Evolutionary conservation across 53 echinoderm and acorn worm genomes (phyloP).

Genomic region (Holothuria leucospilota): DNA sequence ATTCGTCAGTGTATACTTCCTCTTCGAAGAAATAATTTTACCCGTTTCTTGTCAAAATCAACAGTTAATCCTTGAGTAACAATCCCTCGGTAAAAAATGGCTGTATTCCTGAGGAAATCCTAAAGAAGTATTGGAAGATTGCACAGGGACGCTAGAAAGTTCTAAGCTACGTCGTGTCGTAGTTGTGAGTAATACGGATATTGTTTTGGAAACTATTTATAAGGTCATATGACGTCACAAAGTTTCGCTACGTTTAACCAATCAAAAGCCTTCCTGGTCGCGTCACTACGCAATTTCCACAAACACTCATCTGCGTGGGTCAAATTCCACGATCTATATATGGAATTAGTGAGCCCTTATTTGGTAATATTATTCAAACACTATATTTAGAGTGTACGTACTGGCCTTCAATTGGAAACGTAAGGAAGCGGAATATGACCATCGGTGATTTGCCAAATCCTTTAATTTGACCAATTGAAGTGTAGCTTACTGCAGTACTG

Average conservation of each 20-base stretch:
- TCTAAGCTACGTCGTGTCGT: conserved; percentile 3
- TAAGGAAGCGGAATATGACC: too few relatives aligned
- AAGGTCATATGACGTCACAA: conserved; percentile 48
- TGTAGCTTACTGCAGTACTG: too few relatives aligned
- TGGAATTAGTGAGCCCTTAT: conserved; percentile 7
- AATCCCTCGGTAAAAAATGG: too few relatives aligned
- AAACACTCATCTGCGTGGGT: conserved; percentile 44
- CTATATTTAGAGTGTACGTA: conserved; percentile 9
- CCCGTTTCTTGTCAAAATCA: too few relatives aligned
- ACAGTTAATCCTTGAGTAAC: too few relatives aligned
- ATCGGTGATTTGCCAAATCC: too few relatives aligned
- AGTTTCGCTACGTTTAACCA: neutral
- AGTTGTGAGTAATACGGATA: conserved; percentile 33
- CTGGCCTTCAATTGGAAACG: too few relatives aligned
- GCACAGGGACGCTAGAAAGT: neutral
- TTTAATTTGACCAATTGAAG: too few relatives aligned
- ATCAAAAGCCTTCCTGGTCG: neutral
- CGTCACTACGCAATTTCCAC: conserved; percentile 36
- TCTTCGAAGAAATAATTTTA: neutral
- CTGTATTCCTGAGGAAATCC: neutral
- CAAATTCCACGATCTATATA: conserved; percentile 37
- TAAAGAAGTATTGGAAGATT: too few relatives aligned
- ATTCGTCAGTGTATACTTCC: neutral
- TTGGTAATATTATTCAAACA: conserved; percentile 40
- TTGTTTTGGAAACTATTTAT: conserved; percentile 55